Conservation (phyloP, 64 coral and sea anemone genomes). For the Astreopora myriophthalma region DNA sequence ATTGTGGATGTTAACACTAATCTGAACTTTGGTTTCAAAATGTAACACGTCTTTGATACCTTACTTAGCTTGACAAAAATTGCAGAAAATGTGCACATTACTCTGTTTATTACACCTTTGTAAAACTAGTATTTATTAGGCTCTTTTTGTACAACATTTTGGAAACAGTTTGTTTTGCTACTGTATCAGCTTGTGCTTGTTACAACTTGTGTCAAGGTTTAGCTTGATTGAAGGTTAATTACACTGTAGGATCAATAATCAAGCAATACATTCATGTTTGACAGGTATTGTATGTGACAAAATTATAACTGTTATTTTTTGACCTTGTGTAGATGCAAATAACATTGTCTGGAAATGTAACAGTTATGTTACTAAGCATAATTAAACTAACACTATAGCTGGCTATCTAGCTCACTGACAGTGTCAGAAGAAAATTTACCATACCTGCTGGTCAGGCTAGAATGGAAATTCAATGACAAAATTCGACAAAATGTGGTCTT, state of each 20-base stretch:
- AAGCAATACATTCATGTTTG: too few relatives aligned
- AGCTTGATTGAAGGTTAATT: too few relatives aligned
- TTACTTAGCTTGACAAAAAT: neutral
- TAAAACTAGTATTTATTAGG: neutral
- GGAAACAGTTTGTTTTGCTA: too few relatives aligned
- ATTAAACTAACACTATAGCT: neutral
- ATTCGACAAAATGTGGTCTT: neutral
- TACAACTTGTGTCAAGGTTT: too few relatives aligned
- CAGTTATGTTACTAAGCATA: neutral
- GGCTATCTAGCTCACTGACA: neutral
- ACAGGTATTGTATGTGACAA: too few relatives aligned
- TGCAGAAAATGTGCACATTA: neutral
- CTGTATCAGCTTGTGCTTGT: too few relatives aligned
- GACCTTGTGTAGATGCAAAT: neutral
- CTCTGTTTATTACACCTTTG: neutral
- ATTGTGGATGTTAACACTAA: too few relatives aligned
- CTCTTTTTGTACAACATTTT: neutral
- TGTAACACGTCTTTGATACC: neutral
- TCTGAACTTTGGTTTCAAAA: too few relatives aligned
- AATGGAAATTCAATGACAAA: neutral
- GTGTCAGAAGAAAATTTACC: neutral
- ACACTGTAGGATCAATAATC: too few relatives aligned
- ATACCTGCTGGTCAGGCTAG: constrained; percentile 31
- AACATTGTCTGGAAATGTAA: neutral
- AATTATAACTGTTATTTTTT: neutral